Base-by-base conservation (phyloP, 2,797 vertebrate species). In the Syncerus caffer region DNA sequence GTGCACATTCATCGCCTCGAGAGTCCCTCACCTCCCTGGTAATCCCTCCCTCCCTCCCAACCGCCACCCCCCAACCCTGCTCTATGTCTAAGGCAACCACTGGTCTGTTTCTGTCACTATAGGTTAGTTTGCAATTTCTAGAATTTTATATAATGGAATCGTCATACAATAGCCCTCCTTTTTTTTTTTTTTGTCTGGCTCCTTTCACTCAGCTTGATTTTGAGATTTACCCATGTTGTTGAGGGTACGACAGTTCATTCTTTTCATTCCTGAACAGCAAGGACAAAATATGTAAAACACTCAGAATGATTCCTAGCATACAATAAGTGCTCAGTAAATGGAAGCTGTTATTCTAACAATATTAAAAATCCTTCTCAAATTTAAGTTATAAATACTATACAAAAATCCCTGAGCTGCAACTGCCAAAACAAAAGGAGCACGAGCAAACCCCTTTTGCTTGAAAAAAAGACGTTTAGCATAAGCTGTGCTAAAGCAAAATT, bases 331-430 rank as follows among this genome's bases (percentile, higher is more conserved):
- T 90, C 88, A 86, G 89, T 91, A 90, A 90, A 23, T 76, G 27
- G 23, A 96, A 95, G 67, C 80, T 95, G 38, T 96, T 96, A 62
- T 80, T 94, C 93, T 76, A 92, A n/a, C 85, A 93, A 90, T 90
- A 89, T 96, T 93, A 96, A 89, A 96, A 96, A 57, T 95, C 16
- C 62, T 90, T 79, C 78, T 84, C 80, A 92, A 87, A 62, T 88
- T 94, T 96, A 94, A 94, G 58, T 55, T 71, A 8, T 79, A 92
- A 89, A 71, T 60, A 55, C 34, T 67, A 60, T 76, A 29, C 57
- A 79, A 58, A 88, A 34, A 80, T 94, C 89, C 76, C 55, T 71
- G 80, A 91, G 19, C 31, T 74, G 34, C 29, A 64, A 58, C 34
- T 96, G 84, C 34, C 71, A 84, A 93, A 95, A 86, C 84, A 85